Conservation (phyloP, 1,140 invertebrate genomes). For the Caenorhabditis inopinata region DNA sequence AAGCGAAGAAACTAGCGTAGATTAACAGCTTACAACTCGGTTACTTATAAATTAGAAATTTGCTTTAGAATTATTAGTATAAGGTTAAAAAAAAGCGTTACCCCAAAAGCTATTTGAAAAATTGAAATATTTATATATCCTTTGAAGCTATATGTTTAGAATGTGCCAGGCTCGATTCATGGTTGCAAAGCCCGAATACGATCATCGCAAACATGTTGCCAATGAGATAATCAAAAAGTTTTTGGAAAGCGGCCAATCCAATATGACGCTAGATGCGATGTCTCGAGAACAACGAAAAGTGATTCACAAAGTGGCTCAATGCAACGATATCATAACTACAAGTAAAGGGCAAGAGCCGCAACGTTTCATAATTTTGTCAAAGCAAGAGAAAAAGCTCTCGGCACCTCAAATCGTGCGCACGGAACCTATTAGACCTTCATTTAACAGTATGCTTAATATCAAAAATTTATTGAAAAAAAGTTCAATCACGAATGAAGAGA, state of each 20-base stretch:
- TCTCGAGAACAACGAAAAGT: constrained; percentile 77
- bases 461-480: neutral
- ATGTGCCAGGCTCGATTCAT: neutral
- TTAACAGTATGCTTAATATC: neutral
- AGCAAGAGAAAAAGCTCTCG: constrained; percentile 69
- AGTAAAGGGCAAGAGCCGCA: constrained; percentile 72
- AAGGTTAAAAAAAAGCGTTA: no score
- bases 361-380: constrained; percentile 70
- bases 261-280: constrained; percentile 69
- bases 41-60: no score
- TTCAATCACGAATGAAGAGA: neutral
- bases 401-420: neutral
- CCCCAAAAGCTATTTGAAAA: no score
- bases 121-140: no score
- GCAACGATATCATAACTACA: constrained; percentile 76
- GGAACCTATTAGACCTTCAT: neutral
- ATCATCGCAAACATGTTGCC: neutral
- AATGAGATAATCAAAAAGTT: neutral
- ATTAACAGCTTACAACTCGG: no score
- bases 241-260: neutral
- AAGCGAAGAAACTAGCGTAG: no score
- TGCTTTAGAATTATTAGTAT: no score
- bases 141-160: no score
- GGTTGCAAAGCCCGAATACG: neutral
- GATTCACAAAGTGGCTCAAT: constrained; percentile 73